These are phyloP conservation scores for Cirrhinus molitorella DNA, from an alignment of 2,797 vertebrate genomes.

Conservation along the genomic window DNA sequence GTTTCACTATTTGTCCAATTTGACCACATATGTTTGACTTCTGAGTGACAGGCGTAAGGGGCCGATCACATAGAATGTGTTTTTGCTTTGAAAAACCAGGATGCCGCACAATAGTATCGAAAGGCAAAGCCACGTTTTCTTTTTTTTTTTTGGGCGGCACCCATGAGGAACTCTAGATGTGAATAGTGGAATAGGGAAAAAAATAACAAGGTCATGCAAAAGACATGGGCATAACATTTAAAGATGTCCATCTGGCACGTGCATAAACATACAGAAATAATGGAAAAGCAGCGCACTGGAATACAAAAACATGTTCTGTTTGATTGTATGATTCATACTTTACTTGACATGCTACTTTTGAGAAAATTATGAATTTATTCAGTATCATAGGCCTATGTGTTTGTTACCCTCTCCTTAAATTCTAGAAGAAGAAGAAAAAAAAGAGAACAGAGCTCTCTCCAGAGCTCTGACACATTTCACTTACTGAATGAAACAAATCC, in stretches of 20 bases:
- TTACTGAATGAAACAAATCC: conserved; percentile 17
- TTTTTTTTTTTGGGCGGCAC: neutral
- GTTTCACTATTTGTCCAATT: neutral
- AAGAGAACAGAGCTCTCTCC: neutral
- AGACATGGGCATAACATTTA: neutral
- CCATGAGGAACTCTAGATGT: neutral
- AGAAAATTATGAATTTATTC: neutral
- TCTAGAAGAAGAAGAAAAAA: neutral
- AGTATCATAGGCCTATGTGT: neutral
- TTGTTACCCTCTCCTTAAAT: neutral
- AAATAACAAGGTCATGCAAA: neutral
- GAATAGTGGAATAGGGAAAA: neutral
- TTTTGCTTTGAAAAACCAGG: neutral
- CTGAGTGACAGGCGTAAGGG: neutral
- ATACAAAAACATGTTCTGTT: neutral
- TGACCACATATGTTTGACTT: neutral
- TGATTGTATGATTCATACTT: neutral
- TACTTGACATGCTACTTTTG: neutral
- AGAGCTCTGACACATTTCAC: neutral
- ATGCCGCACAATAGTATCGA: neutral
- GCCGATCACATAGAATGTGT: neutral
- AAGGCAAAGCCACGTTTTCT: neutral
- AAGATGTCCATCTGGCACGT: neutral
- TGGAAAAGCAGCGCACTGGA: neutral
- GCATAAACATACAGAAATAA: neutral